Conservation (phyloP, 2,888 invertebrate species). For the Sussaba pulchella region DNA sequence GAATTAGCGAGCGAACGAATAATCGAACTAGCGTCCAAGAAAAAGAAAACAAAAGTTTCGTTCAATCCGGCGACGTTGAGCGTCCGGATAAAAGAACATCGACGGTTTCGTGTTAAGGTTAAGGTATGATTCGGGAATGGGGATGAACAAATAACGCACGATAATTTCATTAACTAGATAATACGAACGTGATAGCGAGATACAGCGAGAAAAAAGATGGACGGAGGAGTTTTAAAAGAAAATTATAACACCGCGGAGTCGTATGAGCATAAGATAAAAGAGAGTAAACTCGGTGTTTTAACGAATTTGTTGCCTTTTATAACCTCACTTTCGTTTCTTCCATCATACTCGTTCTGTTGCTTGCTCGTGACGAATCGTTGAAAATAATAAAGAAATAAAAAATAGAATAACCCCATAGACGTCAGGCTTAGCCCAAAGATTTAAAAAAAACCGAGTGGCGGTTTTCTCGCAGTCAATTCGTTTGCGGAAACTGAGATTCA, state of each 20-base stretch:
- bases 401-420: conserved; percentile 18
- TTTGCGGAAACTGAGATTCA: conserved; percentile 1
- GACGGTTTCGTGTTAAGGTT: conserved; percentile 52
- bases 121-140: conserved; percentile 22
- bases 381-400: too few species aligned
- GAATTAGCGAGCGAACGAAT: conserved; percentile 60
- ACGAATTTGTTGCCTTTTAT: conserved; percentile 33
- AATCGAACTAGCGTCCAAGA: conserved; percentile 57
- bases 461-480: conserved; percentile 25
- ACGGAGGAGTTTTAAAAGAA: conserved; percentile 37
- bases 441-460: conserved; percentile 40
- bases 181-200: conserved; percentile 33
- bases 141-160: conserved; percentile 12
- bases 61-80: conserved; percentile 55
- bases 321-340: conserved; percentile 3
- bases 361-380: conserved; percentile 4
- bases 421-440: conserved; percentile 63
- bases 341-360: conserved; percentile 17
- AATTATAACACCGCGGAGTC: conserved; percentile 29
- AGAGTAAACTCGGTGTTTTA: conserved; percentile 47
- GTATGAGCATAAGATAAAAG: conserved; percentile 20
- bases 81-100: conserved; percentile 19
- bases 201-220: conserved; percentile 24
- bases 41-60: conserved; percentile 57
- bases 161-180: conserved; percentile 29